Base-by-base conservation (phyloP, 2,888 invertebrate genomes). In the Atethmia centrago region DNA sequence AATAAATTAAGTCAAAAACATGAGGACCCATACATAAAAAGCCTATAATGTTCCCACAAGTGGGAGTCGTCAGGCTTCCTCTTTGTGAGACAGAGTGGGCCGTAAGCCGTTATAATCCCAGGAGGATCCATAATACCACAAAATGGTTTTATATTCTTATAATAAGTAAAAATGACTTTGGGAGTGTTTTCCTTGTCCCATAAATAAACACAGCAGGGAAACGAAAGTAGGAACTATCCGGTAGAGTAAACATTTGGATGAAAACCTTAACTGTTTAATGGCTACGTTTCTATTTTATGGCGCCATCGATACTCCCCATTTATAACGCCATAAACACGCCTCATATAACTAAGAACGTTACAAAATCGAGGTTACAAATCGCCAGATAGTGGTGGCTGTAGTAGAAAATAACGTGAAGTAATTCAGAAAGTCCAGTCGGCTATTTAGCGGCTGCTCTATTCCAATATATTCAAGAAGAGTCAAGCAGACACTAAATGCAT, bases 261-360 rank as follows among this genome's bases (percentile, higher is more conserved):
- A 31, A 64, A 82, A 53, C 55, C 55, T 71, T 40, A 71, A 65
- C 68, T 9, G 58, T 67, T 82, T 82, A 64, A 81, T 55, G 47
- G 36, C 53, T 45, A 70, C 66, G 51, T 68, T 65, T 56, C 71
- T 56, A 72, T 68, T 80, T 76, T 71, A 74, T 78, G n/a, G 31
- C 63, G 16, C 73, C 71, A 64, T 80, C 59, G 69, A 75, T 83
- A 53, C 40, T 61, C 25, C 55, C 49, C 71, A 71, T 75, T 80
- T 61, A 72, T 72, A 76, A 55, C 28, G 31, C 45, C 14, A 65
- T 80, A 68, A 77, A 77, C 74, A 56, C 58, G 66, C 36, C 63
- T 72, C 61, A 45, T 67, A 61, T 73, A 69, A 71, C 73, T 66
- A 53, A 40, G 49, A 47, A 71, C 59, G 42, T 78, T 55, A 56